Evolutionary conservation across 2,888 invertebrate species (phyloP), one percentile per base, ranked within the genome.

Genomic region (Leptarthrus brevirostris): DNA sequence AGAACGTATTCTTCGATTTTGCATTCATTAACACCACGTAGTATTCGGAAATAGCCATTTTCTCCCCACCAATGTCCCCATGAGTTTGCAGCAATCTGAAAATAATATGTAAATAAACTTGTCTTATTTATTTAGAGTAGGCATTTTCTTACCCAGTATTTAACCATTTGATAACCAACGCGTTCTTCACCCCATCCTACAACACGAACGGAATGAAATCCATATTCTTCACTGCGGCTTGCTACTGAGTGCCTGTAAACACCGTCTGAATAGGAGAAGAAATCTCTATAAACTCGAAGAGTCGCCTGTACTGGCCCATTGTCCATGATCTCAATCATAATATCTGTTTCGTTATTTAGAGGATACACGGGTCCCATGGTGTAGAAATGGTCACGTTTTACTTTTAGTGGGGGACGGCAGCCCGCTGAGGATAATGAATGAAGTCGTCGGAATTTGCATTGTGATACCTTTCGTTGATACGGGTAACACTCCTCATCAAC

Each of bases 31-130:
- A 82, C 84, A 49, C 97, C 97, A 74, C 93, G 90, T 3, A 88
- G 84, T 79, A 98, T 97, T 75, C 92, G 89, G 90, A 98, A 97
- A 82, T 90, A 93, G 0, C 98, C 98, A 76, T 90, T 87, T 82
- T 97, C 96, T 8, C 97, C 98, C 97, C 97, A 98, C 78, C 90
- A 86, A 0, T 84, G 81, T 6, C 98, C 97, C 98, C 98, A 98
- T 34, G 96, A 96, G 86, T 98, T 98, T 56, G 95, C 95, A 49
- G 93, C 95, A 81, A 94, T 88, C 97, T 97, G 86, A 3, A 86
- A 85, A 36, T 18, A 12, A 44, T 2, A 24, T 56, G 16, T 0
- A 44, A 26, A n/a, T 61, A 26, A 16, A n/a, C 40, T 69, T 18
- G 0, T 26, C 2, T 1, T 34, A 18, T 16, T 16, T 69, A 69